Base-by-base conservation (phyloP, 2,888 invertebrate genomes). In the Sinopyrophorus schimmeli region DNA sequence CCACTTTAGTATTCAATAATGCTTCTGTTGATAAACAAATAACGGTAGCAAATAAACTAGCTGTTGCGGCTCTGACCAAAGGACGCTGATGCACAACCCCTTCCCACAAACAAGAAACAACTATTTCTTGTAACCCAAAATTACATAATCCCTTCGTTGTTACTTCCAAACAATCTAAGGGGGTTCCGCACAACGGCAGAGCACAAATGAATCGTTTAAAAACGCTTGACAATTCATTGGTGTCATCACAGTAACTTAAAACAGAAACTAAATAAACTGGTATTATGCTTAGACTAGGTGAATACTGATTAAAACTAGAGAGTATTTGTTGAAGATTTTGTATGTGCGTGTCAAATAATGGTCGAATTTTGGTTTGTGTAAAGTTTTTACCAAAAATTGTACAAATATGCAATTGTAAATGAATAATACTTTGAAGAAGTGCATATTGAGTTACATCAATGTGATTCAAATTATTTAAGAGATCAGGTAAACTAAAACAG, bases 371-470 rank as follows among this genome's bases (percentile, higher is more conserved):
- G 12, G 72, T 70, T 40, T 68, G 69, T 0, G 83, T 80, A 66
- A 89, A 84, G 24, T 78, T 76, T 50, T 75, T 74, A 4, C 87
- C 87, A 66, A 89, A 87, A 41, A 83, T 81, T 12, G 81, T 75
- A 58, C 84, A 82, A 35, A 84, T 72, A 16, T 76, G 76, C 28
- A 76, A 75, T 60, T 83, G 78, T 46, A 82, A 77, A 28, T 75
- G 72, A 24, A 81, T 74, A 34, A 82, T 73, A 38, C 74, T 70
- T 54, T 77, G 76, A 4, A 83, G 69, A 39, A 81, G 62, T 14
- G 70, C 66, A 54, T 79, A 79, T 54, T 80, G 76, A 2, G 74
- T 65, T 20, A 78, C 69, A 46, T 80, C 79, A 1, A 82, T 69
- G 41, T 74, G 76, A 59, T 77, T 77, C 5, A 80, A 65, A 53